A percentile compares a stretch with the other conserved stretches of the same genome.
These are phyloP conservation scores for Puntigrus tetrazona DNA, from an alignment of 2,113 vertebrate genomes.

Conservation along the genomic window DNA sequence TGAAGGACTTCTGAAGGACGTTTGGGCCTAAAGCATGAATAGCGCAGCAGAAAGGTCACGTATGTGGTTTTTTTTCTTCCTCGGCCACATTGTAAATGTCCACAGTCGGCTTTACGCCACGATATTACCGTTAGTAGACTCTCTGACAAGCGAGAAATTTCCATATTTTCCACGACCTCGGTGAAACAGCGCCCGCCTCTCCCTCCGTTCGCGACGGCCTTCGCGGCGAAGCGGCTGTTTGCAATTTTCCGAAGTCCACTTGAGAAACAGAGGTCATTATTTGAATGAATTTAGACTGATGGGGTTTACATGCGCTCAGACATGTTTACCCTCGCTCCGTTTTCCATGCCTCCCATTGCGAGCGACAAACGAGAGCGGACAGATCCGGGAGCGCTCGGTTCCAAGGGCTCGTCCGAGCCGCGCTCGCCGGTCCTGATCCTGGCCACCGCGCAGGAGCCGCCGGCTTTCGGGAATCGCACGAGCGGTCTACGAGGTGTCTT, in stretches of 20 bases:
- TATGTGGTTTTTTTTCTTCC: background rate
- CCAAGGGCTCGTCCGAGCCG: conserved; percentile 26
- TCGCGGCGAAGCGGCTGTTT: conserved; percentile 28
- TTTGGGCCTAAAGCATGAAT: background rate
- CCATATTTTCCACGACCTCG: conserved; percentile 64
- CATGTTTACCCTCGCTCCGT: conserved; percentile 62
- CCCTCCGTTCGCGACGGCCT: conserved; percentile 51
- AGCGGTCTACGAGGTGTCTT: conserved; percentile 19
- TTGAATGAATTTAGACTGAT: conserved; percentile 57
- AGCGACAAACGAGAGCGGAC: conserved; percentile 60
- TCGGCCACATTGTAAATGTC: conserved; percentile 11
- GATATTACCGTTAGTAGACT: conserved; percentile 13
- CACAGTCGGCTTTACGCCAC: background rate
- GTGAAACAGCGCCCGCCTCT: conserved; percentile 58
- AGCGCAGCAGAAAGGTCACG: background rate
- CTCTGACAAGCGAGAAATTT: conserved; percentile 50
- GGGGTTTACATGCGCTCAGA: conserved; percentile 62
- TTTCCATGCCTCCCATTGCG: conserved; percentile 58
- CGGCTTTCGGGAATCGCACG: conserved; percentile 26
- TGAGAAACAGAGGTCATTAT: conserved; percentile 55
- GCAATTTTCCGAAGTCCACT: conserved; percentile 56
- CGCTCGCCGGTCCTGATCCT: conserved; percentile 18
- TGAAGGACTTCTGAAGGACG: background rate
- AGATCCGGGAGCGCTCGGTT: conserved; percentile 54
- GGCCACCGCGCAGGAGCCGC: conserved; percentile 13